Base-by-base conservation (phyloP, 2,113 vertebrate species). In the Amblyornis subalaris region DNA sequence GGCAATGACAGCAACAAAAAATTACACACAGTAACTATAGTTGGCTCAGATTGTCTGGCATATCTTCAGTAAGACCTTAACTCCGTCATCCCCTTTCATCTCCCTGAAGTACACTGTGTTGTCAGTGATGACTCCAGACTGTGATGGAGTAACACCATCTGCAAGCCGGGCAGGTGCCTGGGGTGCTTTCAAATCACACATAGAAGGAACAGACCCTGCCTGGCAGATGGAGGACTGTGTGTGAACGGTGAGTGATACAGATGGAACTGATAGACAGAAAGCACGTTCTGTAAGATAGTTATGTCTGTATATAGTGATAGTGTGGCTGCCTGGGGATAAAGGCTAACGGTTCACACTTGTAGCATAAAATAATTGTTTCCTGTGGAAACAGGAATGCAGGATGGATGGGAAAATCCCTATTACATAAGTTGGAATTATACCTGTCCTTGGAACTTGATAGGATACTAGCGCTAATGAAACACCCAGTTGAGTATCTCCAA, bases 71-170 rank as follows among this genome's bases (percentile, higher is more conserved):
- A 36, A 89, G 62, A 92, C 51, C 54, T 69, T 62, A 85, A 69
- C 81, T 90, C 71, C 87, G 19, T n/a, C 83, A 33, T 18, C 60
- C 53, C 38, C 76, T 84, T 57, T 62, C 53, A 62, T 60, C 25
- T 22, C 75, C 60, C 65, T n/a, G n/a, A 67, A 58, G 48, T 20
- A 36, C 2, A 0, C 67, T 11, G 66, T 21, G 71, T 21, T 93
- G 70, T 36, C 85, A 79, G 65, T 2, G 33, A 13, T 38, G 71
- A 42, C 53, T 74, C 65, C 83, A 69, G 71, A 2, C 69, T 48
- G 65, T 9, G 77, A 81, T 73, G 70, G 88, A 92, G 81, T 85
- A 70, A 91, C 90, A 85, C 86, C 92, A 86, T 94, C 96, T 95
- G 91, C 35, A 19, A 69, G 72, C 60, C 5, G 20, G 85, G 82